Conservation (phyloP, 2,113 vertebrate species). For the Lonchura striata region DNA sequence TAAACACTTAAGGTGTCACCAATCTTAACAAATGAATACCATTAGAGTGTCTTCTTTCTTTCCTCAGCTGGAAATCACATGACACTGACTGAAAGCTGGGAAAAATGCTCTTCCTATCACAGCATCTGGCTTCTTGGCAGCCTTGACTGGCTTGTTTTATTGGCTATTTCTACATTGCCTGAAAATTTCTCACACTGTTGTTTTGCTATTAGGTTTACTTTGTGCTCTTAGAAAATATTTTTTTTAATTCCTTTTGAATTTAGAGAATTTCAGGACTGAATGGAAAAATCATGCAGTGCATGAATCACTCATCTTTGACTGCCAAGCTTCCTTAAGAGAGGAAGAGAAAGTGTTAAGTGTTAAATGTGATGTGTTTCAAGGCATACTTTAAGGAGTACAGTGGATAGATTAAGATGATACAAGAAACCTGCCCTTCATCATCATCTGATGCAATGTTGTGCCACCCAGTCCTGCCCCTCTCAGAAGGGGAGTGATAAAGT, state of each 20-base stretch:
- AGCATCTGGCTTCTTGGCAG: constrained; percentile 22
- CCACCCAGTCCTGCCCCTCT: no score
- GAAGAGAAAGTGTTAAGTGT: background rate
- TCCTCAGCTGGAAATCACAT: background rate
- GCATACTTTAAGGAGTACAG: background rate
- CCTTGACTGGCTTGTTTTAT: background rate
- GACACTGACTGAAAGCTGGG: background rate
- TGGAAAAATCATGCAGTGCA: background rate
- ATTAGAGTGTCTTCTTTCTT: background rate
- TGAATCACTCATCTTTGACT: background rate
- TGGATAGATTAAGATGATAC: background rate
- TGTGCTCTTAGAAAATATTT: background rate
- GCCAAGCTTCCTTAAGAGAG: background rate
- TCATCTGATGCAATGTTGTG: background rate
- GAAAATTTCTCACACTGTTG: background rate
- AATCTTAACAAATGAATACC: background rate
- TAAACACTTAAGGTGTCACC: background rate
- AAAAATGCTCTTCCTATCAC: background rate
- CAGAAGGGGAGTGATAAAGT: background rate
- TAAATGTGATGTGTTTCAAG: background rate
- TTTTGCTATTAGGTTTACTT: background rate
- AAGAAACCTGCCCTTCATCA: background rate
- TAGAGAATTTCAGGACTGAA: background rate
- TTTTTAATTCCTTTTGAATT: constrained; percentile 2
- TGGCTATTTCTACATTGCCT: background rate